Conservation (phyloP, 2,113 vertebrate species). For the Pollimyrus isidori region DNA sequence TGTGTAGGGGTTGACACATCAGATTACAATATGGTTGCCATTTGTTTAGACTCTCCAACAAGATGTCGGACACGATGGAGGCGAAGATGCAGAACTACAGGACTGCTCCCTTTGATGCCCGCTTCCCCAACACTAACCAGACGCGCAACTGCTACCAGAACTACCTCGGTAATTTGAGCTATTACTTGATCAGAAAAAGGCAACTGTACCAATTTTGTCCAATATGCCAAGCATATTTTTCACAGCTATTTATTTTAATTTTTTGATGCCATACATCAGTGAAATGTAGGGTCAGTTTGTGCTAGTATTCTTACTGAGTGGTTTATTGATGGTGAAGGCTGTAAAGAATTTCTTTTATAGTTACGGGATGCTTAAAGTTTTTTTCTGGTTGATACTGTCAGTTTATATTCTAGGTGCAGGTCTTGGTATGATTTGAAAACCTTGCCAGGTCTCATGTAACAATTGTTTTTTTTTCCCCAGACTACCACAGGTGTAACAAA, state of each 20-base stretch:
- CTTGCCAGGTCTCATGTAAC: neutral
- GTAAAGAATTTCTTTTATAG: neutral
- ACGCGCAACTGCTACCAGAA: slow-evolving; percentile 74
- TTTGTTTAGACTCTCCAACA: slow-evolving; percentile 16
- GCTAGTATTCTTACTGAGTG: neutral
- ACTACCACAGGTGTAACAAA: slow-evolving; percentile 73
- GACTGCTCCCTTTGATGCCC: slow-evolving; percentile 71
- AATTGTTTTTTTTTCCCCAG: slow-evolving; percentile 29
- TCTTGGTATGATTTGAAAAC: neutral
- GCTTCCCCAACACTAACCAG: slow-evolving; percentile 75
- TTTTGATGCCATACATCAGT: neutral
- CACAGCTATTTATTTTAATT: too few relatives aligned
- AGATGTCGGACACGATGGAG: slow-evolving; percentile 55
- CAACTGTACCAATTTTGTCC: neutral
- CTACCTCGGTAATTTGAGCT: slow-evolving; percentile 59
- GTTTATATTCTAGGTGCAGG: neutral
- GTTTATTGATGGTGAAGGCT: neutral
- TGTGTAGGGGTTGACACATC: neutral
- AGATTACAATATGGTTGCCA: neutral
- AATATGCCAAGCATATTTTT: neutral
- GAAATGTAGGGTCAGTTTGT: neutral
- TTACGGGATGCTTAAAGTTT: neutral
- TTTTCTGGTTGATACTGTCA: neutral
- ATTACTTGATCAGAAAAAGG: neutral
- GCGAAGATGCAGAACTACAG: slow-evolving; percentile 61